Evolutionary conservation across 2,888 invertebrate species (phyloP).

Genomic region (Temnothorax ravouxi): DNA sequence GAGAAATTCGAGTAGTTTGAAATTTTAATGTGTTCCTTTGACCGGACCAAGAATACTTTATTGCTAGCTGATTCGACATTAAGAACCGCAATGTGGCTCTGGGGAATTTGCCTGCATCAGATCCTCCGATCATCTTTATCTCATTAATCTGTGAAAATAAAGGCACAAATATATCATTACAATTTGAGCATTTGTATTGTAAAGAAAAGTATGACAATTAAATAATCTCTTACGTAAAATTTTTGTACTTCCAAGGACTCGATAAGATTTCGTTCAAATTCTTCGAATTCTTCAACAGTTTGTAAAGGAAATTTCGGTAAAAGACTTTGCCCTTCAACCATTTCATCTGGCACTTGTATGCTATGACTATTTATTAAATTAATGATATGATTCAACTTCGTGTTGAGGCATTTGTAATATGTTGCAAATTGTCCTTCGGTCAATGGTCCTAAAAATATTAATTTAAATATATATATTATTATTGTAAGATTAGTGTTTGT

Average conservation of each 20-base stretch:
- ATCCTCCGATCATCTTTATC: constrained; percentile 9
- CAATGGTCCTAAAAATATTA: too few species aligned
- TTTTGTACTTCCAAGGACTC: not conserved
- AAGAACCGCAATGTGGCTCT: not conserved
- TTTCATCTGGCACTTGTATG: too few species aligned
- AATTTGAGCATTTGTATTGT: not conserved
- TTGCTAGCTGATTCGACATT: not conserved
- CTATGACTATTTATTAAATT: too few species aligned
- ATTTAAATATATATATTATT: too few species aligned
- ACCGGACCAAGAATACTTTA: not conserved
- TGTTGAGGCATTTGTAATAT: too few species aligned
- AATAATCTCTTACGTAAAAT: not conserved
- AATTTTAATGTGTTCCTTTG: not conserved
- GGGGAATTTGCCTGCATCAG: not conserved
- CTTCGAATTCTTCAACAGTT: not conserved
- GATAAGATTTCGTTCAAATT: not conserved
- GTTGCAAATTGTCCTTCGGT: too few species aligned
- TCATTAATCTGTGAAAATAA: not conserved
- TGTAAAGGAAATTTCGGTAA: constrained; percentile 4
- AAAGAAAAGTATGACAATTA: not conserved
- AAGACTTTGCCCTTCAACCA: too few species aligned
- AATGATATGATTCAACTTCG: too few species aligned
- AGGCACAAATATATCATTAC: not conserved
- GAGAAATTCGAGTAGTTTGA: not conserved
- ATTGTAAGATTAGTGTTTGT: too few species aligned